A percentile compares a stretch with the other conserved stretches of the same genome.
Conservation (phyloP, 2,797 vertebrate genomes). For the Cyclura pinguis region DNA sequence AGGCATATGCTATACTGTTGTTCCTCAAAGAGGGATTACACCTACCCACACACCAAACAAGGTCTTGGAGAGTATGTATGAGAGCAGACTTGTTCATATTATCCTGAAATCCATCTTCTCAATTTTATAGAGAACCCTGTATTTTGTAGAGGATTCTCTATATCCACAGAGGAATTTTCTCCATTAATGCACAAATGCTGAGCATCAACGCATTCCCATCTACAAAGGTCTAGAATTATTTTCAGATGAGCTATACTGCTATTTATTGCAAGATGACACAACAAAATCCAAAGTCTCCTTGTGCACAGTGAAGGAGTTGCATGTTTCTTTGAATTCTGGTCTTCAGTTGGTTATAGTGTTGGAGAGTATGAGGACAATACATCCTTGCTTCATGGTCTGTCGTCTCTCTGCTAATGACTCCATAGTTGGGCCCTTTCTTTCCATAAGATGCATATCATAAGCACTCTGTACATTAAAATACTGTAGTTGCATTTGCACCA, state of each 20-base stretch:
- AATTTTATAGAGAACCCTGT: too few relatives aligned
- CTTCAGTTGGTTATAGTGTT: neutral
- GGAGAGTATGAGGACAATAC: neutral
- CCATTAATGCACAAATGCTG: too few relatives aligned
- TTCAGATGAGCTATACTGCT: neutral
- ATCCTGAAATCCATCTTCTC: too few relatives aligned
- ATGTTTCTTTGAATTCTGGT: neutral
- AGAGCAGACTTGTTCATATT: too few relatives aligned
- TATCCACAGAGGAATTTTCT: too few relatives aligned
- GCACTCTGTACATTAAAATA: slow-evolving; percentile 38
- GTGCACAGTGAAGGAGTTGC: neutral
- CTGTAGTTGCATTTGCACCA: slow-evolving; percentile 22
- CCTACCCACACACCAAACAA: too few relatives aligned
- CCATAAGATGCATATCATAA: slow-evolving; percentile 19
- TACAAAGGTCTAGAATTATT: too few relatives aligned
- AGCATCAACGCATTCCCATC: too few relatives aligned
- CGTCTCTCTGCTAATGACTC: slow-evolving; percentile 1
- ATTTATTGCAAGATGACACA: neutral
- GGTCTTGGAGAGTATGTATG: too few relatives aligned
- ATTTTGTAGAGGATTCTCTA: too few relatives aligned
- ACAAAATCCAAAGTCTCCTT: neutral
- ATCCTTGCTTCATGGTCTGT: neutral
- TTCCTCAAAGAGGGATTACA: too few relatives aligned
- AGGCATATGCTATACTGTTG: too few relatives aligned
- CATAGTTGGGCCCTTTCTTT: neutral